These are phyloP conservation scores for Melanerpes aurifrons DNA, from an alignment of 2,113 vertebrate genomes.

Conservation along the genomic window DNA sequence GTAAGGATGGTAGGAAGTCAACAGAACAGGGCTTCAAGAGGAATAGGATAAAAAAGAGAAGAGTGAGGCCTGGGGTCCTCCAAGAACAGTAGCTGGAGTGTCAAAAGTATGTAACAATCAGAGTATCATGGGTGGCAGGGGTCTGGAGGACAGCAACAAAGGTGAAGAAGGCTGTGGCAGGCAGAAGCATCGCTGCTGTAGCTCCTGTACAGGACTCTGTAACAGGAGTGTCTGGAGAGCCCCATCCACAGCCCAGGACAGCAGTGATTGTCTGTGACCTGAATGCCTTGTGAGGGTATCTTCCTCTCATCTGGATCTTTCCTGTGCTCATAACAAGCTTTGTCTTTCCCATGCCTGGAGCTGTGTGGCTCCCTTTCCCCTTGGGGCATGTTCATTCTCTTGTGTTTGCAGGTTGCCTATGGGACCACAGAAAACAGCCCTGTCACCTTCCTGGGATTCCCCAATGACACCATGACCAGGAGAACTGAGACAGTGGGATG, in stretches of 20 bases:
- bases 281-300: not conserved
- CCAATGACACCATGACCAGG: constrained; percentile 76
- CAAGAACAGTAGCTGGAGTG: not conserved
- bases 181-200: not conserved
- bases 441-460: constrained; percentile 85
- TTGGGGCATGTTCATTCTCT: not conserved
- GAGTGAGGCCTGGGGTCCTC: not conserved
- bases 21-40: not conserved
- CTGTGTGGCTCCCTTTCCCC: not conserved
- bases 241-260: not conserved
- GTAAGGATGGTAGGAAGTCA: not conserved
- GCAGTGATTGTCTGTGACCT: not conserved
- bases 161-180: not conserved
- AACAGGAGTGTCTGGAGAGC: not conserved
- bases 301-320: not conserved
- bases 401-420: constrained; percentile 83
- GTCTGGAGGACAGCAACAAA: not conserved
- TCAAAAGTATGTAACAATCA: not conserved
- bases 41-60: not conserved
- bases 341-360: not conserved
- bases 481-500: constrained; percentile 84
- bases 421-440: constrained; percentile 97
- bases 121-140: not conserved
- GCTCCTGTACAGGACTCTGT: not conserved
- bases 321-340: not conserved